phyloP scores from a whole-genome alignment of 1,140 invertebrate genomes.

The Plutomurus gul region DNA sequence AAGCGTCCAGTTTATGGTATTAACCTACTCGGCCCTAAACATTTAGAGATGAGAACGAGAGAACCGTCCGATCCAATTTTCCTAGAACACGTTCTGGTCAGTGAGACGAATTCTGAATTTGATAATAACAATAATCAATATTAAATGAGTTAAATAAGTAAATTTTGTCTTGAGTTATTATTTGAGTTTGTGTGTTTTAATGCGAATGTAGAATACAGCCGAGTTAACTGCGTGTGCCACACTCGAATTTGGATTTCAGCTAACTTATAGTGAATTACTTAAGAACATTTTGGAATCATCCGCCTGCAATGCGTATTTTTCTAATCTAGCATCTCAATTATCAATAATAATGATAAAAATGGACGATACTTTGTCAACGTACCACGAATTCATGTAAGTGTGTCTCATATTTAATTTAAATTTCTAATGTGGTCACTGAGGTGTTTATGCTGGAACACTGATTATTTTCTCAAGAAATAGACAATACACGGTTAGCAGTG shows the following conservation, averaged over 20 bases:
- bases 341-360: neutral
- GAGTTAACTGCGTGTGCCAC: neutral
- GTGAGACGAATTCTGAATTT: neutral
- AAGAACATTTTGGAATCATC: neutral
- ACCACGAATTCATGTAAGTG: neutral
- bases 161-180: neutral
- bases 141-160: neutral
- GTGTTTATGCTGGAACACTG: too few relatives aligned
- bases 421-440: too few relatives aligned
- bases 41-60: neutral
- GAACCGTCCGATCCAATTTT: neutral
- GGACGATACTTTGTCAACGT: neutral
- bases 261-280: neutral
- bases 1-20: neutral
- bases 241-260: neutral
- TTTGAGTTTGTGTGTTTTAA: neutral
- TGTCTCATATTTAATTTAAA: neutral
- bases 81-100: neutral
- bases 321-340: neutral
- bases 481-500: too few relatives aligned
- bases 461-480: too few relatives aligned
- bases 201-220: neutral
- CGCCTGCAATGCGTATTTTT: neutral
- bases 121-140: neutral
- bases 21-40: neutral